Evolutionary conservation across 1,140 invertebrate genomes (phyloP).

Genomic region (Drosophila tristis): DNA sequence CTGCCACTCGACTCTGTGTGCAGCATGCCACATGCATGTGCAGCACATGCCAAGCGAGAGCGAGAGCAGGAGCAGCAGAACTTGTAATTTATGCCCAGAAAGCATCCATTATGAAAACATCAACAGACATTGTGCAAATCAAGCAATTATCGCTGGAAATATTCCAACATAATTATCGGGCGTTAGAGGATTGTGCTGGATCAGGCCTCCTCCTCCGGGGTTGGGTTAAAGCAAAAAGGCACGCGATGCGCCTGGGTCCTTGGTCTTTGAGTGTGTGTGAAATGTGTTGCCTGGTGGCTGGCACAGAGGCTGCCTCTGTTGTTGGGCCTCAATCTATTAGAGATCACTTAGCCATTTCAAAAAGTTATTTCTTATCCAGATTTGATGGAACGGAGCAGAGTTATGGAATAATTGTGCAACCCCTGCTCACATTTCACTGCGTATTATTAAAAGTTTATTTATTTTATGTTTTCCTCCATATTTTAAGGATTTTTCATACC

Average conservation of each 20-base stretch:
- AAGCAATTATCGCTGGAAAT: conserved; percentile 75
- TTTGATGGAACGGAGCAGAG: neutral
- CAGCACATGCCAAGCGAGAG: conserved; percentile 30
- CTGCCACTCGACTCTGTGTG: conserved; percentile 69
- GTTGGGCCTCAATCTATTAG: conserved; percentile 25
- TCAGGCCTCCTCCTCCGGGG: neutral
- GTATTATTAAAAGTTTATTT: too few relatives aligned
- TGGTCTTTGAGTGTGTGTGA: conserved; percentile 11
- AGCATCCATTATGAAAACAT: conserved; percentile 76
- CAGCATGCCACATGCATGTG: conserved; percentile 53
- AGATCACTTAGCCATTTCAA: conserved; percentile 29
- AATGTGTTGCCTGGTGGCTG: conserved; percentile 22
- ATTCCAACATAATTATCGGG: conserved; percentile 74
- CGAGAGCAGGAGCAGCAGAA: conserved; percentile 4
- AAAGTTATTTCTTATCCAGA: conserved; percentile 16
- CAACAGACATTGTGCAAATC: conserved; percentile 78
- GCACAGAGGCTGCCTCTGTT: conserved; percentile 14
- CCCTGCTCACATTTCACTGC: too few relatives aligned
- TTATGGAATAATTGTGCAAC: neutral
- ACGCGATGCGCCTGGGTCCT: conserved; percentile 30
- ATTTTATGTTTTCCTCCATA: too few relatives aligned
- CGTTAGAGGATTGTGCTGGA: conserved; percentile 49
- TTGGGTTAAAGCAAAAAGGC: conserved; percentile 27
- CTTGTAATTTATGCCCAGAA: conserved; percentile 69
- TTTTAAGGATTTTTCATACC: too few relatives aligned